Evolutionary conservation across 1,140 invertebrate species (phyloP).

Genomic region (Drosophila subpulchrella): DNA sequence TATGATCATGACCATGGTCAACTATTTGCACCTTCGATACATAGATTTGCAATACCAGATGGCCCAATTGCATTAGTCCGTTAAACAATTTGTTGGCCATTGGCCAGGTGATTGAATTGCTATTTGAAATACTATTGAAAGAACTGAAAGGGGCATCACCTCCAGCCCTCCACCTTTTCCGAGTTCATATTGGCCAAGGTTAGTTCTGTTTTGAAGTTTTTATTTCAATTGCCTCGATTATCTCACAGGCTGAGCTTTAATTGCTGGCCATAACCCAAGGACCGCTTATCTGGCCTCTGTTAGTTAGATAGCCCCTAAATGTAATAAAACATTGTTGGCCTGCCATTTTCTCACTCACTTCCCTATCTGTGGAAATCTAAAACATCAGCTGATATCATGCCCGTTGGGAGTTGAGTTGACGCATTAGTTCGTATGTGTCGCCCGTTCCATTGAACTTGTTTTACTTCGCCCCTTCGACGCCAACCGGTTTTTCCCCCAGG

Average conservation of each 20-base stretch:
- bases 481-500: constrained; percentile 26
- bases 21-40: constrained; percentile 44
- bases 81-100: constrained; percentile 47
- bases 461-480: neutral
- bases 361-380: constrained; percentile 26
- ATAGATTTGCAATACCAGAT: constrained; percentile 17
- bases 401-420: constrained; percentile 3
- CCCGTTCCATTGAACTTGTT: constrained; percentile 41
- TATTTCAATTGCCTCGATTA: constrained; percentile 17
- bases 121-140: neutral
- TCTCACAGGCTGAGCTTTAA: constrained; percentile 27
- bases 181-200: constrained; percentile 60
- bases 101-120: constrained; percentile 45
- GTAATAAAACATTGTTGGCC: constrained; percentile 11
- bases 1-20: constrained; percentile 63
- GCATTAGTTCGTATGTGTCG: constrained; percentile 20
- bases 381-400: constrained; percentile 40
- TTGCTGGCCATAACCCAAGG: constrained; percentile 27
- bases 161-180: constrained; percentile 13
- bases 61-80: constrained; percentile 20
- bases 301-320: constrained; percentile 15
- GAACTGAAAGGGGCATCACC: constrained; percentile 7
- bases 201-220: constrained; percentile 57
- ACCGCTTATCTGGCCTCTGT: constrained; percentile 29
- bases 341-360: constrained; percentile 16